Conservation (phyloP, 35 echinoderm and acorn worm genomes). For the Strongylocentrotus purpuratus region DNA sequence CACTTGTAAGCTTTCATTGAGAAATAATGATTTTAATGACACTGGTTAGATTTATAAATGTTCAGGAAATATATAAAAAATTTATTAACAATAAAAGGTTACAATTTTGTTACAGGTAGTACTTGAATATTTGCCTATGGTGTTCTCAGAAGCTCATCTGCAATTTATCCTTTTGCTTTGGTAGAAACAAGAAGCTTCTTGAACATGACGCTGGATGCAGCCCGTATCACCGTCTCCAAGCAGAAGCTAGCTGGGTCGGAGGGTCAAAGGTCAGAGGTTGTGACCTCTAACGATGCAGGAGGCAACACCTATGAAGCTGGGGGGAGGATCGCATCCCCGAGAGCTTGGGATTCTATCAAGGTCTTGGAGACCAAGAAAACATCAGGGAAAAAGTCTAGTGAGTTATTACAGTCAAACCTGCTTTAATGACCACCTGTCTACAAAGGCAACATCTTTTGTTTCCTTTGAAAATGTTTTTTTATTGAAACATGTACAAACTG, state of each 20-base stretch:
- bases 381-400: constrained; percentile 15
- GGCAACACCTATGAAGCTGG: neutral
- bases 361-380: constrained; percentile 53
- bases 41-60: too few species aligned
- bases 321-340: constrained; percentile 32
- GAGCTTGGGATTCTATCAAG: constrained; percentile 72
- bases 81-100: too few species aligned
- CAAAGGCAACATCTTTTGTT: too few species aligned
- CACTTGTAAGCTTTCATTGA: too few species aligned
- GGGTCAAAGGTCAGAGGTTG: constrained; percentile 21
- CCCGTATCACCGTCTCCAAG: constrained; percentile 41
- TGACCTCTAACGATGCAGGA: neutral
- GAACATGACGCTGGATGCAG: constrained; percentile 48
- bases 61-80: too few species aligned
- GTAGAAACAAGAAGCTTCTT: constrained; percentile 54
- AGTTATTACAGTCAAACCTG: neutral
- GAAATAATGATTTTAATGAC: too few species aligned
- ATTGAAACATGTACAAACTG: too few species aligned
- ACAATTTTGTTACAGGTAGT: too few species aligned
- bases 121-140: neutral
- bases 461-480: too few species aligned
- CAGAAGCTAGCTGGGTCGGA: neutral
- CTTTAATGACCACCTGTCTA: too few species aligned
- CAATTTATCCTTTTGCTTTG: neutral
- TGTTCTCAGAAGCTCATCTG: neutral